Base-by-base conservation (phyloP, 2,797 vertebrate genomes). In the Bradypus variegatus region DNA sequence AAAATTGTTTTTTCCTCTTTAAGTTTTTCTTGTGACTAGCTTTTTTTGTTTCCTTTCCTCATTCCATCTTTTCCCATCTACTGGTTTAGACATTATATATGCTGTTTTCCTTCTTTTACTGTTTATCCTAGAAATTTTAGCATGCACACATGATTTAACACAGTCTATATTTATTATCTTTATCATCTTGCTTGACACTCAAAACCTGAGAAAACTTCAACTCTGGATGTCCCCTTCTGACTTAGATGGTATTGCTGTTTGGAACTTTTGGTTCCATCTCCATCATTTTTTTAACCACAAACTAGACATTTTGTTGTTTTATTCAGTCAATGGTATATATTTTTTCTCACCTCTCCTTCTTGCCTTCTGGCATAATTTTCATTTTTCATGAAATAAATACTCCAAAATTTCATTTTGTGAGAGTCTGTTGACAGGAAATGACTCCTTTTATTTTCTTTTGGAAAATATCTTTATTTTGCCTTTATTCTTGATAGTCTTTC, bases 371-470 rank as follows among this genome's bases (percentile, higher is more conserved):
- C 38, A 27, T 73, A 72, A 62, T 85, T 90, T 41, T 78, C 45
- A n/a, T 45, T 73, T 14, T 60, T 91, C 21, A 58, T 85, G 58
- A 82, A 80, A 85, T 58, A 84, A 13, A 25, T 81, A 14, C 29
- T 90, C 23, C 55, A 81, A 41, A 92, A 69, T 86, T 86, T 90
- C 36, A 79, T 87, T 87, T 62, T 77, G 60, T 86, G 45, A 73
- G 45, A 86, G 36, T 80, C 31, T 27, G 15, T 76, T 92, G 76
- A 38, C 82, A 69, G 67, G 31, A 73, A 73, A 79, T 86, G 50
- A 4, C 50, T 90, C 53, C 14, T 19, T 29, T 73, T 50, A 80
- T 65, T 78, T 55, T 19, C 55, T 91, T 80, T 75, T 38, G 36
- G 38, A 48, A 89, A 86, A 86, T 72, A 7, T 64, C 55, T 62